Evolutionary conservation across 2,888 invertebrate species (phyloP).

Genomic region (Oxyscelio sp.): DNA sequence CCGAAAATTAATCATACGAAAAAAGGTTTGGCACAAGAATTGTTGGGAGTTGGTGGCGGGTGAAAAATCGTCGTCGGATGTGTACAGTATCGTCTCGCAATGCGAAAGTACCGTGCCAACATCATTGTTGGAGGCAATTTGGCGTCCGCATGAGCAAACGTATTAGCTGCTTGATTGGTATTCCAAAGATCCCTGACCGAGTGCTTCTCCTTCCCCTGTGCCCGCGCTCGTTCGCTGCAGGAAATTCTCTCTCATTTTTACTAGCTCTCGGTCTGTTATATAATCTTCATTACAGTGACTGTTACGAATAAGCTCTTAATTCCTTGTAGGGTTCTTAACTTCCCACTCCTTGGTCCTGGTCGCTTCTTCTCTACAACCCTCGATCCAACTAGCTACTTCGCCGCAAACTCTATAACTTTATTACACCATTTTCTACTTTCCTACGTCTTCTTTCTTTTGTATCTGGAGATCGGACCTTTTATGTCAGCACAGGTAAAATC

Average conservation of each 20-base stretch:
- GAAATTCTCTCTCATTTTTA: constrained; percentile 71
- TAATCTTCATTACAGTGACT: constrained; percentile 85
- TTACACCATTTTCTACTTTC: constrained; percentile 61
- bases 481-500: not conserved
- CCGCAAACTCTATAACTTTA: constrained; percentile 56
- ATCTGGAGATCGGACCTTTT: constrained; percentile 16
- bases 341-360: constrained; percentile 47
- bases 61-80: constrained; percentile 72
- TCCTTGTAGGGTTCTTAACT: constrained; percentile 86
- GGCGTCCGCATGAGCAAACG: constrained; percentile 84
- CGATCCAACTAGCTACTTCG: constrained; percentile 27
- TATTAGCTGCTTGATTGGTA: constrained; percentile 79
- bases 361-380: constrained; percentile 34
- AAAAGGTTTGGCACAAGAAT: constrained; percentile 66
- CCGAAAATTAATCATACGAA: constrained; percentile 56
- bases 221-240: constrained; percentile 27
- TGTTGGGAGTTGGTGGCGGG: constrained; percentile 31
- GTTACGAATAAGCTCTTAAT: constrained; percentile 87
- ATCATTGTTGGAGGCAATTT: constrained; percentile 80
- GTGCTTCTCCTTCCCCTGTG: constrained; percentile 30
- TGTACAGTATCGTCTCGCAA: constrained; percentile 62
- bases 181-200: constrained; percentile 74
- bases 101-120: constrained; percentile 66
- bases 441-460: not conserved
- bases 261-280: constrained; percentile 76